These are phyloP conservation scores for Pocota personata DNA, from an alignment of 2,888 invertebrate genomes.

Conservation along the genomic window DNA sequence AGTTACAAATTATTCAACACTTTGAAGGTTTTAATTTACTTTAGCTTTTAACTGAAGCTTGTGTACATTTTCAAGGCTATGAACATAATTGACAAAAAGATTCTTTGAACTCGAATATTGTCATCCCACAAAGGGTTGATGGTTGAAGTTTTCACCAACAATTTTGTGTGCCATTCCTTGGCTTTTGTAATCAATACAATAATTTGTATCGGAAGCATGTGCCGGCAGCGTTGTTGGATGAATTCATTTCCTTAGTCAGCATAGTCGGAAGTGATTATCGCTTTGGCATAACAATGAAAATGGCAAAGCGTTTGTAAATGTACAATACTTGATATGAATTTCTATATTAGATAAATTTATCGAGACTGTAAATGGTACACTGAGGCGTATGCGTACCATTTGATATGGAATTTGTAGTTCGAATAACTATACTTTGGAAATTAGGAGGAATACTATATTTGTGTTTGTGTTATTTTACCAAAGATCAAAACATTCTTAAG, in stretches of 20 bases:
- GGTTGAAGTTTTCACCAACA: neutral
- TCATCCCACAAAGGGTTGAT: constrained; percentile 9
- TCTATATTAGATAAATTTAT: neutral
- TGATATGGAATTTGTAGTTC: neutral
- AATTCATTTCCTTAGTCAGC: constrained; percentile 2
- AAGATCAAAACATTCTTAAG: neutral
- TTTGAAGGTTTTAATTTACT: constrained; percentile 3
- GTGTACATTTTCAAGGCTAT: neutral
- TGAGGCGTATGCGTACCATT: constrained; percentile 24
- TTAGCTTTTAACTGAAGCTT: neutral
- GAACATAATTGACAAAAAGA: neutral
- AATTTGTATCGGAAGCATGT: constrained; percentile 26
- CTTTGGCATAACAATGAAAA: constrained; percentile 6
- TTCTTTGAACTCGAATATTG: neutral
- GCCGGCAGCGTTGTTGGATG: constrained; percentile 3
- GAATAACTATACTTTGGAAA: neutral
- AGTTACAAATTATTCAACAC: constrained; percentile 8
- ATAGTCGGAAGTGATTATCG: constrained; percentile 22
- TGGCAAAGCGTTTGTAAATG: no score
- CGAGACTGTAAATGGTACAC: neutral
- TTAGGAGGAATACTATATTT: no score
- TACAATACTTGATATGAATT: neutral
- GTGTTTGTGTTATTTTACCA: neutral
- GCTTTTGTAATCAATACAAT: constrained; percentile 25
- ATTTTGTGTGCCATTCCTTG: neutral